Percentiles rank a stretch among this genome's conserved stretches.
phyloP scores from a whole-genome alignment of 2,797 vertebrate species.

The Champsocephalus gunnari region DNA sequence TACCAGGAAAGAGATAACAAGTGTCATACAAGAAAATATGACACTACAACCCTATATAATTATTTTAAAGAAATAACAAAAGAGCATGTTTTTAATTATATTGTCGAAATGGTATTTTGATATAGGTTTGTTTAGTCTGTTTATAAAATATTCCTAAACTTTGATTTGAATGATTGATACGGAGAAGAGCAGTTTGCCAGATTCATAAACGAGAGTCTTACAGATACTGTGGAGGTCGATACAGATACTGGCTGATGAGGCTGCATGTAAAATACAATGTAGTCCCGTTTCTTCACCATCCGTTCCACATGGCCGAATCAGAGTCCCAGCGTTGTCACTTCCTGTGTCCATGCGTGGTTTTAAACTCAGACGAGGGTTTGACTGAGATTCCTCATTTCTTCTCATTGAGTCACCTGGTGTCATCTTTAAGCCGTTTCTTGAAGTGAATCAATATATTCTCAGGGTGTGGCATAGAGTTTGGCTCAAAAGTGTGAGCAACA shows the following conservation, averaged over 20 bases:
- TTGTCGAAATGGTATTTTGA: no score
- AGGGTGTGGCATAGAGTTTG: conserved; percentile 49
- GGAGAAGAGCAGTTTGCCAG: background rate
- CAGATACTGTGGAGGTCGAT: background rate
- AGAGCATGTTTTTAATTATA: no score
- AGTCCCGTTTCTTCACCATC: conserved; percentile 1
- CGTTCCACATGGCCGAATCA: conserved; percentile 30
- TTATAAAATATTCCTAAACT: no score
- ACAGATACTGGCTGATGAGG: background rate
- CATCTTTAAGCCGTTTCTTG: conserved; percentile 16
- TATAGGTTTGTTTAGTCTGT: no score
- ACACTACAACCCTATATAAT: no score
- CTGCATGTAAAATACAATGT: background rate
- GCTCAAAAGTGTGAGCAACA: conserved; percentile 16
- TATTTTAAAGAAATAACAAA: no score
- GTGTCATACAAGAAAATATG: no score
- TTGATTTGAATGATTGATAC: no score
- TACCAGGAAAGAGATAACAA: no score
- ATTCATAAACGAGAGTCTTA: background rate
- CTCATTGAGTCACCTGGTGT: conserved; percentile 45
- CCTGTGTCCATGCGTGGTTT: background rate
- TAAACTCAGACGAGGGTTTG: conserved; percentile 24
- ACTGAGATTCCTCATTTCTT: conserved; percentile 24
- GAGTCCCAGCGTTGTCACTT: conserved; percentile 39
- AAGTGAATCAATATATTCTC: conserved; percentile 19